Percentiles rank a stretch among this genome's conserved stretches.
phyloP scores from a whole-genome alignment of 2,888 invertebrate species.

The Ormyrus thymus region DNA sequence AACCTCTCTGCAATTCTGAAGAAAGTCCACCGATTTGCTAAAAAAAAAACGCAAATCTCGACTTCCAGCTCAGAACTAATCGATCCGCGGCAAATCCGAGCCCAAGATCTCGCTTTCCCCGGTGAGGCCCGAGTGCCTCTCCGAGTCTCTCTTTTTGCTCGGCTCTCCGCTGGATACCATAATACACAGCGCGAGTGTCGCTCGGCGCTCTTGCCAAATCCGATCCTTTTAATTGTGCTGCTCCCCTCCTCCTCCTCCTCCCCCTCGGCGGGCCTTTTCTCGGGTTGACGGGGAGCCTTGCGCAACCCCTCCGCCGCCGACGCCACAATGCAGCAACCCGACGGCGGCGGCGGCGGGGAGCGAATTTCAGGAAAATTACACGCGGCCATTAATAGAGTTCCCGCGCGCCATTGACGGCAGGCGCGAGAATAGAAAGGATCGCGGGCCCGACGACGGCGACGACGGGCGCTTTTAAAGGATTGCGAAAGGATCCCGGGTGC shows the following conservation, averaged over 20 bases:
- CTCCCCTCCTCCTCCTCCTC: neutral
- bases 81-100: no score
- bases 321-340: neutral
- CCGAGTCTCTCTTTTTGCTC: neutral
- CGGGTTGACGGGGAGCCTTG: neutral
- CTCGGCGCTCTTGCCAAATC: conserved; percentile 27
- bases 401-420: no score
- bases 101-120: no score
- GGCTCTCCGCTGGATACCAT: neutral
- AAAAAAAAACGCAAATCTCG: no score
- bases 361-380: conserved; percentile 37
- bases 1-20: no score
- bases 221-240: conserved; percentile 20
- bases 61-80: no score
- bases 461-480: no score
- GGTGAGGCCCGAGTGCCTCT: no score
- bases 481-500: no score
- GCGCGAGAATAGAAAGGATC: no score
- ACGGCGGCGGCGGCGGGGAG: neutral
- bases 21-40: no score
- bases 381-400: neutral
- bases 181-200: neutral
- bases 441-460: neutral
- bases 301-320: no score
- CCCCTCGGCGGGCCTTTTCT: neutral